Evolutionary conservation across 2,113 vertebrate species (phyloP).

Genomic region (Datnioides undecimradiatus): DNA sequence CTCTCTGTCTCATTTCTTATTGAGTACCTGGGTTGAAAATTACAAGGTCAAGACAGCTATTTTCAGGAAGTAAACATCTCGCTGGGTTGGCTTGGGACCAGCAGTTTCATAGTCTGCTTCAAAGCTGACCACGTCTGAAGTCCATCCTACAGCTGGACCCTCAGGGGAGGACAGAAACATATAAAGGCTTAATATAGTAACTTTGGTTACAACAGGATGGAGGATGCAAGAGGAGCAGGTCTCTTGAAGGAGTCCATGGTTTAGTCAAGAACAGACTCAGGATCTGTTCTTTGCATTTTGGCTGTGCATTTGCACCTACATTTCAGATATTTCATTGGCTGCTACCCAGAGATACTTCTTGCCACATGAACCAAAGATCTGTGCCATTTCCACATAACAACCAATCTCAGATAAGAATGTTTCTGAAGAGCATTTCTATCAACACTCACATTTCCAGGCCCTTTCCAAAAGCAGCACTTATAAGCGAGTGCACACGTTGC

Average conservation of each 20-base stretch:
- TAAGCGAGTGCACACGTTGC: neutral
- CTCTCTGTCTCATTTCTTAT: constrained; percentile 68
- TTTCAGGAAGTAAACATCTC: constrained; percentile 46
- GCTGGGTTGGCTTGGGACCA: constrained; percentile 36
- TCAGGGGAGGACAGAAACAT: neutral
- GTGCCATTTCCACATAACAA: constrained; percentile 7
- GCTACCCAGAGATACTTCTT: constrained; percentile 3
- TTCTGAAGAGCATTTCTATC: neutral
- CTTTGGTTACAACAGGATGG: constrained; percentile 25
- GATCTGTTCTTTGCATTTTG: constrained; percentile 19
- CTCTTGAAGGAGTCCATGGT: neutral
- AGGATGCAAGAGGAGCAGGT: constrained; percentile 15
- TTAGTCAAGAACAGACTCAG: constrained; percentile 18
- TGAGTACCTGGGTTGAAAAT: constrained; percentile 45
- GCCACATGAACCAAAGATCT: neutral
- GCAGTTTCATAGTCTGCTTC: constrained; percentile 35
- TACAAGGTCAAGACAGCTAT: constrained; percentile 45
- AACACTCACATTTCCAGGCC: neutral
- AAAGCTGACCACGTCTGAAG: constrained; percentile 28
- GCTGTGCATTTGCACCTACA: constrained; percentile 35
- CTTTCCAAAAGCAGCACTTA: constrained; percentile 2
- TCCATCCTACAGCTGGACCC: constrained; percentile 27
- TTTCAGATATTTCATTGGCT: constrained; percentile 25
- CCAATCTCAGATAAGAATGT: neutral
- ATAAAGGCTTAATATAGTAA: constrained; percentile 46